Percentiles rank a stretch among this genome's conserved stretches.
These are phyloP conservation scores for Microtus oregoni DNA, from an alignment of 2,113 vertebrate genomes.

Conservation along the genomic window DNA sequence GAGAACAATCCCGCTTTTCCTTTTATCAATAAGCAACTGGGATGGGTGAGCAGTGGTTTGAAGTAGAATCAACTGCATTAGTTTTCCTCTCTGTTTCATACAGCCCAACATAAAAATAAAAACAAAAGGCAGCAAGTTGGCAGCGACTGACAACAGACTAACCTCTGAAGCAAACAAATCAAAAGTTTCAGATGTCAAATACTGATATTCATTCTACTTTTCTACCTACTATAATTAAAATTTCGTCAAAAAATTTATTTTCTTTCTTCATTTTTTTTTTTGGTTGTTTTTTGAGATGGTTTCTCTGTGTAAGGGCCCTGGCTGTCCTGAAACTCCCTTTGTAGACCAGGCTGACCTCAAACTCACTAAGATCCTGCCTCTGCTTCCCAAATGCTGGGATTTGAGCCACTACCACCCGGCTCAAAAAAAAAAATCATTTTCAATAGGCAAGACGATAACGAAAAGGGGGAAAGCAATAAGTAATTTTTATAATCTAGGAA, in stretches of 20 bases:
- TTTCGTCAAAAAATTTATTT: constrained; percentile 44
- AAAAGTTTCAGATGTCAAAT: neutral
- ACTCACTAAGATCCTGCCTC: too few species aligned
- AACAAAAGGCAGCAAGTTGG: neutral
- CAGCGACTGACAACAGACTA: neutral
- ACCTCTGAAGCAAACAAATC: constrained; percentile 20
- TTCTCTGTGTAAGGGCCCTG: too few species aligned
- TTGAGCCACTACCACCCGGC: too few species aligned
- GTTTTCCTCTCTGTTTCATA: constrained; percentile 38
- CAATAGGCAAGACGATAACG: neutral
- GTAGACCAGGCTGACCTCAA: too few species aligned
- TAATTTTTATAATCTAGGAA: neutral
- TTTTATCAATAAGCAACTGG: constrained; percentile 38
- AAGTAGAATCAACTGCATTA: constrained; percentile 15
- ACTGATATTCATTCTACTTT: neutral
- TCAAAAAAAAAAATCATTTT: neutral
- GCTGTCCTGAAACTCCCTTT: too few species aligned
- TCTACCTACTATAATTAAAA: constrained; percentile 11
- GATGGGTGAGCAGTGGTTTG: constrained; percentile 46
- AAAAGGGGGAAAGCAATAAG: neutral
- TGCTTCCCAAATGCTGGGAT: too few species aligned
- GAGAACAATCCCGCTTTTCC: neutral
- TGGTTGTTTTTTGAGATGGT: too few species aligned
- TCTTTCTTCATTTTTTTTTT: too few species aligned
- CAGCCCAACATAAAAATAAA: neutral